Base-by-base conservation (phyloP, 2,113 vertebrate genomes). In the Marmota flaviventris region DNA sequence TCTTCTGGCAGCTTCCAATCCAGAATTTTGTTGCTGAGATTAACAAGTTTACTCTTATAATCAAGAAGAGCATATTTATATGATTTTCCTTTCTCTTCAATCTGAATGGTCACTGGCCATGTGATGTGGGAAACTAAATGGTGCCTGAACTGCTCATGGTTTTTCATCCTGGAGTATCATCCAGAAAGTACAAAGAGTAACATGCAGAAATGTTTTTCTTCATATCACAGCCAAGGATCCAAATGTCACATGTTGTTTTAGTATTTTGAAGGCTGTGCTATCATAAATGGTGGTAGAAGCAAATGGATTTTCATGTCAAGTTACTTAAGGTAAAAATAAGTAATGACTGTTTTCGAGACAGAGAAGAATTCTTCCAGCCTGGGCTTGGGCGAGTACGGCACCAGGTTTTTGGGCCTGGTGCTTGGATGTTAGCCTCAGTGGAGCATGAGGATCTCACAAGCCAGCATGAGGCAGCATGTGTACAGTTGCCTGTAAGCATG, bases 301-400 rank as follows among this genome's bases (percentile, higher is more conserved):
- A 90, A 94, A 16, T 75, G 39, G 3, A 70, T 79, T 92, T 84
- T 90, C 81, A 79, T 70, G 24, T 87, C 20, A 97, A 86, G 63
- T 78, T 53, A 65, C 51, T 92, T 92, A 90, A 89, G 79, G 11
- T 75, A 61, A 88, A 94, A 91, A 79, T 69, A 73, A 92, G 63
- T 10, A 42, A 67, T 51, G 61, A 67, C 70, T 58, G 4, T 82
- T 8, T 65, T 86, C 8, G 93, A 91, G 22, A 82, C 20, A 79
- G 29, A 79, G 29, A 85, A 92, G 5, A 61, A 73, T 79, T 14
- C 18, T 84, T 79, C 25, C 22, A 70, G 34, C 9, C 56, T 73
- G 45, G 29, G 17, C 27, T 83, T 82, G 22, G 42, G 39, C 27
- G 75, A 82, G 5, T 7, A 9, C 34, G 27, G 42, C 70, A n/a